Conservation (phyloP, 2,797 vertebrate genomes). For the Myioborus melanocephalus region DNA sequence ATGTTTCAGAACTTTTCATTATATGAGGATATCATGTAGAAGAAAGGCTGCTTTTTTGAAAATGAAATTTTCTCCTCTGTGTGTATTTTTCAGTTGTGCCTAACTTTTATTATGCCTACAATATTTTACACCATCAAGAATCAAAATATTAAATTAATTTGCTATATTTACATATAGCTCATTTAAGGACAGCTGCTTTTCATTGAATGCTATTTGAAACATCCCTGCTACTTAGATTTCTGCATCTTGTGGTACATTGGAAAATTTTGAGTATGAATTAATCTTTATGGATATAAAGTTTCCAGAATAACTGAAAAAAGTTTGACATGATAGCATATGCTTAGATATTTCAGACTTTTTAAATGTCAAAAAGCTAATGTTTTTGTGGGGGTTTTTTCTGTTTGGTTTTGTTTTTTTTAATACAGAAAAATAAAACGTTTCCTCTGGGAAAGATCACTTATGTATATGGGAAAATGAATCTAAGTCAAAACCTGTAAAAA, state of each 20-base stretch:
- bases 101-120: background rate
- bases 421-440: background rate
- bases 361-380: background rate
- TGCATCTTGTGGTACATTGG: background rate
- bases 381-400: background rate
- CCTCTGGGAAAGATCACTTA: background rate
- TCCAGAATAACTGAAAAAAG: background rate
- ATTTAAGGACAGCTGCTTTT: constrained; percentile 36
- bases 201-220: background rate
- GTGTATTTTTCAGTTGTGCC: constrained; percentile 1
- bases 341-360: background rate
- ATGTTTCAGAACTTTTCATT: constrained; percentile 37
- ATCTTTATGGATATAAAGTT: background rate
- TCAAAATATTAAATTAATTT: constrained; percentile 33
- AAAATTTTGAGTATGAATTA: background rate
- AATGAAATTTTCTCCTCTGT: background rate
- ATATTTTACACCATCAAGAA: background rate
- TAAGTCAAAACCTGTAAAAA: background rate
- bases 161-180: background rate
- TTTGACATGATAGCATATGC: background rate
- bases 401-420: background rate
- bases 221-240: background rate
- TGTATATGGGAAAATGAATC: background rate
- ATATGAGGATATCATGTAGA: background rate
- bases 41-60: background rate